Evolutionary conservation across 2,113 vertebrate species (phyloP).

Genomic region (Rhadina sibilatrix): DNA sequence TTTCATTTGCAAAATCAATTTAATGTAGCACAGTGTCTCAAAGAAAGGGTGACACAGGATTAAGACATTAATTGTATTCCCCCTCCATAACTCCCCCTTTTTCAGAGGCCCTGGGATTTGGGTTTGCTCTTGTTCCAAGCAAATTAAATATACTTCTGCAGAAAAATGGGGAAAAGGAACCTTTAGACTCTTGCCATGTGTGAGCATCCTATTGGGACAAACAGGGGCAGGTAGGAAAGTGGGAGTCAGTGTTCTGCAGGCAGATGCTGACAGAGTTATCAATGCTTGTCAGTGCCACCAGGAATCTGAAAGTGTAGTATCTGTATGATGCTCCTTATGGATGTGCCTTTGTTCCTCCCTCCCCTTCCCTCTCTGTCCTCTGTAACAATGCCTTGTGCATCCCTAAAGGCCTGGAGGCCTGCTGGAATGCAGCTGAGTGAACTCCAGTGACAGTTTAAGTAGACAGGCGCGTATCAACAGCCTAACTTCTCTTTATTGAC

Average conservation of each 20-base stretch:
- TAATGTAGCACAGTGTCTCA: conserved; percentile 68
- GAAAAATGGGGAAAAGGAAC: background rate
- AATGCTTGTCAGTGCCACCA: background rate
- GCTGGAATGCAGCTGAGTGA: background rate
- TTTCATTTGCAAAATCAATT: conserved; percentile 81
- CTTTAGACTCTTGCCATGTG: background rate
- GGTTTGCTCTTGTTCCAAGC: conserved; percentile 39
- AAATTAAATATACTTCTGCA: conserved; percentile 53
- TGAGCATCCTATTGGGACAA: background rate
- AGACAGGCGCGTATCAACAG: background rate
- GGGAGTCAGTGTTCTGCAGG: background rate
- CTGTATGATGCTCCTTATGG: background rate
- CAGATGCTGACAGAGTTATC: background rate
- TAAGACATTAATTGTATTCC: conserved; percentile 39
- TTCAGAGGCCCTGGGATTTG: conserved; percentile 36
- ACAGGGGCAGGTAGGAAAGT: background rate
- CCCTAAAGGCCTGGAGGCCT: background rate
- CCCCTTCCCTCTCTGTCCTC: background rate
- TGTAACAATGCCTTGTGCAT: background rate
- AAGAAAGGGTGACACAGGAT: conserved; percentile 70
- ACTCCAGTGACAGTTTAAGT: background rate
- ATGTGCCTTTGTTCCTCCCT: background rate
- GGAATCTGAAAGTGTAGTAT: background rate
- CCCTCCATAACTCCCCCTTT: background rate
- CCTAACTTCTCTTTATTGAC: background rate